Evolutionary conservation across 2,113 vertebrate genomes (phyloP).

Genomic region (Peromyscus polionotus): DNA sequence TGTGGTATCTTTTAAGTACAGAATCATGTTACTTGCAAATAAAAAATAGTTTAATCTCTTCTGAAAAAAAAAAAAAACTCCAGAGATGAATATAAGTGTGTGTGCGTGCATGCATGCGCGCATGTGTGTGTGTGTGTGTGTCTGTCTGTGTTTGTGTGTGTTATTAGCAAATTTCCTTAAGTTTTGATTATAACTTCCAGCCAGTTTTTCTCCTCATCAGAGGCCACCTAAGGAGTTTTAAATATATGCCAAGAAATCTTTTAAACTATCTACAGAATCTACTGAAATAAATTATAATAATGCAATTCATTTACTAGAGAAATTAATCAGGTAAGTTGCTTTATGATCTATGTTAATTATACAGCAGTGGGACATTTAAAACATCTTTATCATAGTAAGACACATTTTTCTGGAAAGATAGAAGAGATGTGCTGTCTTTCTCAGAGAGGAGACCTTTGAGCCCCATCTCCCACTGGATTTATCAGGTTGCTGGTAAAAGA

Average conservation of each 20-base stretch:
- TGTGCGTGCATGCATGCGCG: not conserved
- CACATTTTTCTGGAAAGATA: not conserved
- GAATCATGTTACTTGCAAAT: not conserved
- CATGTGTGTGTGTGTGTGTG: not conserved
- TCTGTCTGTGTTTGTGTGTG: not conserved
- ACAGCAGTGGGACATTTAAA: not conserved
- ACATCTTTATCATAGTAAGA: not conserved
- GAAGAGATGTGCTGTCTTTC: not conserved
- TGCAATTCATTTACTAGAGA: not conserved
- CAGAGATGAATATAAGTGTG: not conserved
- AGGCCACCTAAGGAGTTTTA: not conserved
- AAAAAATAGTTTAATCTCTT: too few species aligned
- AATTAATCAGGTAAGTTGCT: constrained; percentile 39
- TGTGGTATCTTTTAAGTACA: not conserved
- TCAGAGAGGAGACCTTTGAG: not conserved
- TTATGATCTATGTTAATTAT: not conserved
- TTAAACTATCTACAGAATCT: not conserved
- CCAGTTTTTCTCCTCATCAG: not conserved
- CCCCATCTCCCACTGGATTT: accelerated
- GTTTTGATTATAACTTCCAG: not conserved
- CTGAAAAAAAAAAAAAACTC: not conserved
- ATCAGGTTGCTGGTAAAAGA: not conserved
- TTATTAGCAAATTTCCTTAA: not conserved
- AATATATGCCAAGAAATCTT: not conserved
- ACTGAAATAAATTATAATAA: constrained; percentile 16